Conservation (phyloP, 2,888 invertebrate species). For the Drosophila limbata region DNA sequence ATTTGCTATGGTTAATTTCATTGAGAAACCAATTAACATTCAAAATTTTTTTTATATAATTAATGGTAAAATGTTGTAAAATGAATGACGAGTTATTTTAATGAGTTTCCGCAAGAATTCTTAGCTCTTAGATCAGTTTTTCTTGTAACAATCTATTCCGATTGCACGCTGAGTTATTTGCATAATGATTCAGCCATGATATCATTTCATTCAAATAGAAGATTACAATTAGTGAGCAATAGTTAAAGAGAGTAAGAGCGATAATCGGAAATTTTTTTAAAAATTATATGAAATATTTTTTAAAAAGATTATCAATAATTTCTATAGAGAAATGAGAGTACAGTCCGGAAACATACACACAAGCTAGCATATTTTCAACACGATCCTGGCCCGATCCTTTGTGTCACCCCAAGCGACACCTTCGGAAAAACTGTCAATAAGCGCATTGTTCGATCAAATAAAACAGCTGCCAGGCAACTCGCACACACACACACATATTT, state of each 20-base stretch:
- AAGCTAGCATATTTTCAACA: conserved; percentile 32
- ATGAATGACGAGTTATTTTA: conserved; percentile 19
- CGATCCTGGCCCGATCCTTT: conserved; percentile 52
- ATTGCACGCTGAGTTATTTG: background rate
- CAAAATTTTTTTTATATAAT: conserved; percentile 32
- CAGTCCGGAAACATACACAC: conserved; percentile 54
- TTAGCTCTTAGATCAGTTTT: background rate
- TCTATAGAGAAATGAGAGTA: conserved; percentile 8
- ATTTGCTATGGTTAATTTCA: conserved; percentile 17
- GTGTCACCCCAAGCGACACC: conserved; percentile 58
- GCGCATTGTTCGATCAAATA: conserved; percentile 67
- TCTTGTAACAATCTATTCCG: background rate
- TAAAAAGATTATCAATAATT: background rate
- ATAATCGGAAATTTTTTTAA: background rate
- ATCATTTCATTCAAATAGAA: conserved; percentile 11
- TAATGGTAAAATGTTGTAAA: conserved; percentile 37
- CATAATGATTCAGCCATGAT: conserved; percentile 22
- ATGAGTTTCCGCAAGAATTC: conserved; percentile 12
- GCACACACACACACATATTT: conserved; percentile 38
- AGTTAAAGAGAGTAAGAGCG: background rate
- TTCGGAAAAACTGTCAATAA: conserved; percentile 77
- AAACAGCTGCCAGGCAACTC: conserved; percentile 65
- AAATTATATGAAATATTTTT: background rate
- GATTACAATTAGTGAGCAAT: conserved; percentile 1
- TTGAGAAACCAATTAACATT: conserved; percentile 38